Percentiles rank a stretch among this genome's conserved stretches.
These are phyloP conservation scores for Drosophila dunni DNA, from an alignment of 1,140 invertebrate genomes.

Conservation along the genomic window DNA sequence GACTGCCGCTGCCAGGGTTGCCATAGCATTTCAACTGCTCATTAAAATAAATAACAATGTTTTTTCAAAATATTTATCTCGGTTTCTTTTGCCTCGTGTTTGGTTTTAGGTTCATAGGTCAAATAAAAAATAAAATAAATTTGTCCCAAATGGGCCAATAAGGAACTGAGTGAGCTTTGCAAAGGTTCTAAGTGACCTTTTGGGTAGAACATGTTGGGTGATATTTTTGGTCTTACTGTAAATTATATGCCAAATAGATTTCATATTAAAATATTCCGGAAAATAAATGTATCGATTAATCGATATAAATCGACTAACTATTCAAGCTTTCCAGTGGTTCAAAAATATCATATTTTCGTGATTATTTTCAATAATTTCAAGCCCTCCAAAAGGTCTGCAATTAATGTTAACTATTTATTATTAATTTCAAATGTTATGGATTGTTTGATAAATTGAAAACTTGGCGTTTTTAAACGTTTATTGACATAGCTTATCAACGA, in stretches of 20 bases:
- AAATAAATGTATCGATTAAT: neutral
- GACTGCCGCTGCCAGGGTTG: conserved; percentile 45
- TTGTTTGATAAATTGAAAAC: conserved; percentile 8
- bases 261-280: too few species aligned
- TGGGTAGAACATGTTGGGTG: too few species aligned
- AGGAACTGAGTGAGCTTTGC: too few species aligned
- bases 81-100: neutral
- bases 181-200: too few species aligned
- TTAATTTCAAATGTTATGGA: neutral
- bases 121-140: neutral
- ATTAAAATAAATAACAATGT: conserved; percentile 18
- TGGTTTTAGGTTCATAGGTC: conserved; percentile 7
- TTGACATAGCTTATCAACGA: conserved; percentile 20
- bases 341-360: conserved; percentile 10
- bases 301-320: neutral
- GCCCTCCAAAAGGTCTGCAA: neutral
- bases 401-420: neutral
- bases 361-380: conserved; percentile 2
- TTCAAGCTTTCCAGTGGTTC: neutral
- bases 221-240: too few species aligned
- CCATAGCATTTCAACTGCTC: conserved; percentile 47
- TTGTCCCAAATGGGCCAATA: too few species aligned
- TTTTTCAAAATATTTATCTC: neutral
- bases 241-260: too few species aligned
- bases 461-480: conserved; percentile 20